A percentile compares a stretch with the other conserved stretches of the same genome.
Conservation (phyloP, 2,113 vertebrate genomes). For the Fregetta grallaria region DNA sequence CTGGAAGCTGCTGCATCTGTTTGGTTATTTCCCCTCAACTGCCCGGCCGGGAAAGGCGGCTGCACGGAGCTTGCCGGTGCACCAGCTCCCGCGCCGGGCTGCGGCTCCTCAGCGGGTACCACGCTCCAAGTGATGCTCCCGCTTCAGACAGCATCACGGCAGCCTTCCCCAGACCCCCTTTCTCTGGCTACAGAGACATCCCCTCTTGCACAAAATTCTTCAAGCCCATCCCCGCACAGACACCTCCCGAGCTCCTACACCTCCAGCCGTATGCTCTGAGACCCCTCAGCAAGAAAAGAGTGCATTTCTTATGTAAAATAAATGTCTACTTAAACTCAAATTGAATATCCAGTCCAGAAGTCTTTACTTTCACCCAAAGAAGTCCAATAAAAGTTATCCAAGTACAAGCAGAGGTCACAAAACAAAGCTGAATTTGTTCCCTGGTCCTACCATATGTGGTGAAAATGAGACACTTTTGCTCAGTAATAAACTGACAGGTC, state of each 20-base stretch:
- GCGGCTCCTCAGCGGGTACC: neutral
- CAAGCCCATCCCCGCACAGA: neutral
- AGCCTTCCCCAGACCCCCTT: neutral
- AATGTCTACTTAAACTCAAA: neutral
- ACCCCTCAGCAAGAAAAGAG: neutral
- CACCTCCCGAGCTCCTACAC: neutral
- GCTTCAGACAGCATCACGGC: accelerated
- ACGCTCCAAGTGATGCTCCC: accelerated
- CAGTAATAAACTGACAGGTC: accelerated
- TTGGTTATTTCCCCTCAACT: neutral
- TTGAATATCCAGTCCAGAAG: neutral
- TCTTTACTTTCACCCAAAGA: neutral
- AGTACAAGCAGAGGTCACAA: neutral
- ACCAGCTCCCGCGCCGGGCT: neutral
- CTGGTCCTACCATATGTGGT: accelerated
- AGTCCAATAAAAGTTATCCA: neutral
- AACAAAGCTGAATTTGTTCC: neutral
- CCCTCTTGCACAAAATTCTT: neutral
- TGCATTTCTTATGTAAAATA: neutral
- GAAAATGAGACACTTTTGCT: neutral
- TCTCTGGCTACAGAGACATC: neutral
- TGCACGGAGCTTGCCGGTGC: accelerated
- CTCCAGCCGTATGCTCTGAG: accelerated
- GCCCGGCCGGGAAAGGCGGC: neutral
- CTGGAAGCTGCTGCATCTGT: neutral